Conservation (phyloP, 2,888 invertebrate genomes). For the Ophion slaviceki region DNA sequence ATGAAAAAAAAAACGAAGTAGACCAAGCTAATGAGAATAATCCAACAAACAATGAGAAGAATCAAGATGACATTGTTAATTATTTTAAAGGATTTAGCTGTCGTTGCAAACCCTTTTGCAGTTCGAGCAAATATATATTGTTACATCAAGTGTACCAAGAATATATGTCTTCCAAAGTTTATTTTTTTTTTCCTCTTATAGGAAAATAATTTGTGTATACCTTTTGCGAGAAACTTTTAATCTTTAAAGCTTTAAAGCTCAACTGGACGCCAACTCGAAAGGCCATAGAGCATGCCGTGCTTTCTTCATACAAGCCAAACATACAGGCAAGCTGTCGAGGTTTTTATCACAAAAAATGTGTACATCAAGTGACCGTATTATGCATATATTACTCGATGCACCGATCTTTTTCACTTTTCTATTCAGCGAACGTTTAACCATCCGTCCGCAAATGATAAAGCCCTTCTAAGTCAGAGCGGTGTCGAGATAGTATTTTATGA, state of each 20-base stretch:
- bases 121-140: background rate
- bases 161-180: background rate
- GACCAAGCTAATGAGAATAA: slow-evolving; percentile 67
- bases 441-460: background rate
- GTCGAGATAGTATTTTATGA: background rate
- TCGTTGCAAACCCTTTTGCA: background rate
- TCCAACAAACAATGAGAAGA: slow-evolving; percentile 64
- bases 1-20: slow-evolving; percentile 63
- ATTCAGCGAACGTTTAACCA: background rate
- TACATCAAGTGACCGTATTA: too few relatives aligned
- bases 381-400: too few relatives aligned
- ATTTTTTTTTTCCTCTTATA: background rate
- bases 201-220: background rate
- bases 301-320: background rate
- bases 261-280: background rate
- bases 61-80: slow-evolving; percentile 10
- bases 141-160: background rate
- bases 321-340: background rate
- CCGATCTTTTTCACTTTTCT: too few relatives aligned
- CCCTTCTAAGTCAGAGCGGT: background rate
- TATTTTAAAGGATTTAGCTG: background rate
- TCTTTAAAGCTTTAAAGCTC: background rate
- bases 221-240: background rate
- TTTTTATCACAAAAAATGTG: background rate
- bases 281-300: background rate